Evolutionary conservation across 2,113 vertebrate species (phyloP).

Genomic region (Tympanuchus pallidicinctus): DNA sequence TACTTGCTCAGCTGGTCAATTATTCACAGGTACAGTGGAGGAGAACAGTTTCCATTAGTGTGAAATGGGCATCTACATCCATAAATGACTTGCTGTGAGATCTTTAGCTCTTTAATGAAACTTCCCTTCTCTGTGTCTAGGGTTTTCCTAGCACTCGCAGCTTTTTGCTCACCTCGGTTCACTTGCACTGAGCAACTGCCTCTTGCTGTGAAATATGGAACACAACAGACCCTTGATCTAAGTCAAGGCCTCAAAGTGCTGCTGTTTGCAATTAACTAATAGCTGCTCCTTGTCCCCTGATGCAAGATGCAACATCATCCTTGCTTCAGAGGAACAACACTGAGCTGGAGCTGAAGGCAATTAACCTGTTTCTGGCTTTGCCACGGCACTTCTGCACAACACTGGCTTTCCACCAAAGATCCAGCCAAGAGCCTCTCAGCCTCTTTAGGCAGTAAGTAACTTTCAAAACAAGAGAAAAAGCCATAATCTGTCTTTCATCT

Average conservation of each 20-base stretch:
- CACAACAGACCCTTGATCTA: background rate
- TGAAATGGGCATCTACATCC: background rate
- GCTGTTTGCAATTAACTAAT: background rate
- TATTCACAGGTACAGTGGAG: background rate
- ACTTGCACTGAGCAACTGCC: accelerated
- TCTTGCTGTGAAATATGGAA: background rate
- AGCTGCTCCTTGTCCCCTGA: background rate
- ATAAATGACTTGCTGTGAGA: background rate
- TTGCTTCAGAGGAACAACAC: background rate
- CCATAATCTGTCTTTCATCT: background rate
- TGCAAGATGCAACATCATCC: background rate
- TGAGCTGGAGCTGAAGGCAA: background rate
- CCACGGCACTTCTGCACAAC: accelerated
- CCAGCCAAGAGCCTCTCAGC: background rate
- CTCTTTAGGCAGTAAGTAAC: background rate
- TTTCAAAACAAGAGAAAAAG: background rate
- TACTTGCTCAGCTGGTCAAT: background rate
- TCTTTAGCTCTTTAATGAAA: background rate
- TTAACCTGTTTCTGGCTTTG: accelerated
- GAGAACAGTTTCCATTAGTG: background rate
- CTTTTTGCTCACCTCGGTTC: background rate
- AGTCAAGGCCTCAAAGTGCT: accelerated
- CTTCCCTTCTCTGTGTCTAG: background rate
- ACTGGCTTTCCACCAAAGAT: accelerated
- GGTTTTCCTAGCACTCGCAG: accelerated